phyloP scores from a whole-genome alignment of 2,797 vertebrate genomes.

The Dicrostonyx torquatus region DNA sequence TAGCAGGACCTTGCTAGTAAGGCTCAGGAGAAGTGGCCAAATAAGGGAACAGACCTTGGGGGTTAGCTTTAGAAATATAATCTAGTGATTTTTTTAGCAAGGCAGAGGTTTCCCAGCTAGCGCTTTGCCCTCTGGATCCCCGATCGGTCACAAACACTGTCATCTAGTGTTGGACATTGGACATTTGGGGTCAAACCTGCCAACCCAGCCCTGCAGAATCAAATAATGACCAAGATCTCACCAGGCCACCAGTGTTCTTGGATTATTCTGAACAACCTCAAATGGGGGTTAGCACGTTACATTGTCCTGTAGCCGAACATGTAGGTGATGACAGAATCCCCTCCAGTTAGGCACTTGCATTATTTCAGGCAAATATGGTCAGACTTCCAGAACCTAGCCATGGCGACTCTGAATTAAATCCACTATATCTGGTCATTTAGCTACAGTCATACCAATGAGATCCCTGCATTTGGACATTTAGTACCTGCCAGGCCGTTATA shows the following conservation, averaged over 20 bases:
- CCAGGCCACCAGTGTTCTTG: not conserved
- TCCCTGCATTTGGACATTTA: not conserved
- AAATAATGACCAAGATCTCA: not conserved
- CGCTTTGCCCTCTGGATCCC: not conserved
- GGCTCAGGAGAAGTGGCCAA: not conserved
- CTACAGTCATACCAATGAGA: not conserved
- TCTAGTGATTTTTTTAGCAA: not conserved
- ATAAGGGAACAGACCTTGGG: not conserved
- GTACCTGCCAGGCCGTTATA: not conserved
- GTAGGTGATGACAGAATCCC: not conserved
- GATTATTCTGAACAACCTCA: not conserved
- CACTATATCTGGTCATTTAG: not conserved
- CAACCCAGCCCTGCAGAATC: not conserved
- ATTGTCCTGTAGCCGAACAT: not conserved
- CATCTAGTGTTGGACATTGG: not conserved
- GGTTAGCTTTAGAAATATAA: not conserved
- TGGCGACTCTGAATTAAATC: not conserved
- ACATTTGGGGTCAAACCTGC: not conserved
- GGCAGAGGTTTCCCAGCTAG: not conserved
- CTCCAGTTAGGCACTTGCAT: not conserved
- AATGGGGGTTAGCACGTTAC: not conserved
- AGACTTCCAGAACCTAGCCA: not conserved
- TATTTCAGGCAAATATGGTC: not conserved
- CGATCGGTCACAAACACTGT: not conserved
- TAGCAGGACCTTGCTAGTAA: not conserved